Conservation (phyloP, 2,797 vertebrate genomes). For the Podarcis siculus region DNA sequence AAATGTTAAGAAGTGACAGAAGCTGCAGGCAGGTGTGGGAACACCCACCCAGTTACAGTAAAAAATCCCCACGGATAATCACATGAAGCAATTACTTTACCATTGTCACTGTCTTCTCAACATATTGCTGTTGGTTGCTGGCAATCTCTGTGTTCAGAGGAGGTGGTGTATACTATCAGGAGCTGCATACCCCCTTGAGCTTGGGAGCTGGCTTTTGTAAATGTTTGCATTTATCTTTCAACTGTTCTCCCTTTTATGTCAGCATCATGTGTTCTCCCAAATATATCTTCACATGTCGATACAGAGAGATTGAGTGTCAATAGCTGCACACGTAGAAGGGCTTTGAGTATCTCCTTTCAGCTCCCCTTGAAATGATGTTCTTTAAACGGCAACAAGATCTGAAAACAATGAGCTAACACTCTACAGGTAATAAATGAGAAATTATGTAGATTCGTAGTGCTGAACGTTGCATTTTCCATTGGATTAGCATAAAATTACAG, state of each 20-base stretch:
- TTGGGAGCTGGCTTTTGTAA: neutral
- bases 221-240: neutral
- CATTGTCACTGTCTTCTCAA: neutral
- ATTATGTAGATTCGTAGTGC: neutral
- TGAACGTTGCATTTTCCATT: constrained; percentile 38
- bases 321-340: neutral
- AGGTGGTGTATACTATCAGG: neutral
- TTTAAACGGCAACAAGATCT: neutral
- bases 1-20: constrained; percentile 15
- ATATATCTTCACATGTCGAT: neutral
- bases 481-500: constrained; percentile 42
- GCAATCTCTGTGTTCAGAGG: neutral
- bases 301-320: neutral
- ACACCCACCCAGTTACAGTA: constrained; percentile 13
- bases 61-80: constrained; percentile 34
- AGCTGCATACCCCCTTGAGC: neutral
- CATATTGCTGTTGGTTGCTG: neutral
- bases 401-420: constrained; percentile 24
- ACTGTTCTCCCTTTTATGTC: neutral
- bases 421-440: constrained; percentile 41
- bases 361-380: neutral
- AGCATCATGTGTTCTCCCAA: neutral
- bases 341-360: constrained; percentile 11
- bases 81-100: constrained; percentile 1
- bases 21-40: constrained; percentile 31